Conservation (phyloP, 2,113 vertebrate species). For the Pseudorectes ferrugineus region DNA sequence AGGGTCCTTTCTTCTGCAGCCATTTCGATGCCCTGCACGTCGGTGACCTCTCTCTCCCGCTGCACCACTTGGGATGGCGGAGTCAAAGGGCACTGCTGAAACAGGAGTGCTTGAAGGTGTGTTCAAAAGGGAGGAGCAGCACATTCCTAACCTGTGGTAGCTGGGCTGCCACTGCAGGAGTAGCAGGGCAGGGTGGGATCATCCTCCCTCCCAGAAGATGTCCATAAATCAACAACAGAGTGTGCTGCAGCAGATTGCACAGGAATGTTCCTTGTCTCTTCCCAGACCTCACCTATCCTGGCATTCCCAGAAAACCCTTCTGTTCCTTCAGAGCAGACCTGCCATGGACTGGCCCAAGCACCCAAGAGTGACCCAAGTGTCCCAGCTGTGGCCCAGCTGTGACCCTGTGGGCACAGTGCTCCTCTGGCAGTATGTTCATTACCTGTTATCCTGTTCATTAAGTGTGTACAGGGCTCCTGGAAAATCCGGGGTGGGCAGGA, state of each 20-base stretch:
- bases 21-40: not conserved
- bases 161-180: not conserved
- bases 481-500: not conserved
- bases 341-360: not conserved
- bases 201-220: not conserved
- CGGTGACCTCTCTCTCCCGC: not conserved
- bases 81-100: slow-evolving; percentile 11
- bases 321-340: not conserved
- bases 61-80: not conserved
- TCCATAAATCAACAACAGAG: not conserved
- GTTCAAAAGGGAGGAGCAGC: not conserved
- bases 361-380: not conserved
- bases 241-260: not conserved
- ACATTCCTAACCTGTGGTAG: not conserved
- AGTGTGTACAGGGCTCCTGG: not conserved
- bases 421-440: accelerated
- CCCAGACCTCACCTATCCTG: not conserved
- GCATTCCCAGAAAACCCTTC: not conserved
- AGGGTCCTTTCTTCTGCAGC: not conserved
- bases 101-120: not conserved
- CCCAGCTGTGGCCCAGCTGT: not conserved
- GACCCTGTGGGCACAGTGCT: not conserved
- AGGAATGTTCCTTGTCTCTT: not conserved
- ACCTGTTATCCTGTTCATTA: not conserved
- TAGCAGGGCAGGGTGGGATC: not conserved